Conservation (phyloP, 1,140 invertebrate species). For the Drosophila nebulosa region DNA sequence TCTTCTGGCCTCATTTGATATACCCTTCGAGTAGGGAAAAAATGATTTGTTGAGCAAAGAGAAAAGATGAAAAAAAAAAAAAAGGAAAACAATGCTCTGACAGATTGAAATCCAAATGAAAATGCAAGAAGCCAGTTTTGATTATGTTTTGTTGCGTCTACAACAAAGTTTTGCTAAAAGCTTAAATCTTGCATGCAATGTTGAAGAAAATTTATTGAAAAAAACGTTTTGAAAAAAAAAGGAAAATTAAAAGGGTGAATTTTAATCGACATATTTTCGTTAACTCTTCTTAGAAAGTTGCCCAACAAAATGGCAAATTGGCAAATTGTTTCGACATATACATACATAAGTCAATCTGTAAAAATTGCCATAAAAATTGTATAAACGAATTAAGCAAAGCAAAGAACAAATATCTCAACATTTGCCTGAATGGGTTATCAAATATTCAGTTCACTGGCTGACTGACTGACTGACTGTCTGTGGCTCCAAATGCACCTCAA, state of each 20-base stretch:
- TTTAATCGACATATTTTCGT: no score
- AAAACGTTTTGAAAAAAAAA: no score
- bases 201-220: no score
- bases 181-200: not conserved
- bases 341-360: no score
- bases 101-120: not conserved
- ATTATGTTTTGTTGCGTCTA: not conserved
- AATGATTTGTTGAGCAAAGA: not conserved
- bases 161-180: not conserved
- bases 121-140: not conserved
- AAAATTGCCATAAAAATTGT: not conserved
- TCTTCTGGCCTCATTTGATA: not conserved
- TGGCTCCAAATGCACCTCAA: slow-evolving; percentile 35
- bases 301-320: no score
- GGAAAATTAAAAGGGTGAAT: no score
- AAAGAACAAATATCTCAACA: slow-evolving; percentile 23
- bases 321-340: not conserved
- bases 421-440: slow-evolving; percentile 24
- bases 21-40: not conserved
- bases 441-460: slow-evolving; percentile 15
- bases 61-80: not conserved
- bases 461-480: not conserved
- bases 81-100: not conserved
- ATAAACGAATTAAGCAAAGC: slow-evolving; percentile 21
- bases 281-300: no score